phyloP scores from a whole-genome alignment of 2,113 vertebrate genomes.

The Spermophilus dauricus region DNA sequence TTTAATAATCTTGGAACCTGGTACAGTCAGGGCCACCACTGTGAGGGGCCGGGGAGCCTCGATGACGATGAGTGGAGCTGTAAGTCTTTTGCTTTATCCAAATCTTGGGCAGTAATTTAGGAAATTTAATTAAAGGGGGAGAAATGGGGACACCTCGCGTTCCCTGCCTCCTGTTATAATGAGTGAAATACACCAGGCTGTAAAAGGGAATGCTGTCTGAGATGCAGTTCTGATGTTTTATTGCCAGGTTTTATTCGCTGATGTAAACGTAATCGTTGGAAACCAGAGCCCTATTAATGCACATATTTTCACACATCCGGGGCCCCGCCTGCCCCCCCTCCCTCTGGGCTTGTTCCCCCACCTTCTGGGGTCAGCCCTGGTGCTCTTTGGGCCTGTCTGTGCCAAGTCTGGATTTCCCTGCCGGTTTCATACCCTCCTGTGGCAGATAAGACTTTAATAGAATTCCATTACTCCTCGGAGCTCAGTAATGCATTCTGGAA shows the following conservation, averaged over 20 bases:
- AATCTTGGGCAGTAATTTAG: constrained; percentile 84
- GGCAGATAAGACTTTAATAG: constrained; percentile 84
- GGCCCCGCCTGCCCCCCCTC: background rate
- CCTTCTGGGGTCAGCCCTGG: constrained; percentile 43
- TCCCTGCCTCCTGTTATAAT: constrained; percentile 77
- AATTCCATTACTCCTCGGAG: constrained; percentile 80
- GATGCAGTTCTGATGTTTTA: constrained; percentile 82
- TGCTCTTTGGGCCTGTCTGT: constrained; percentile 33
- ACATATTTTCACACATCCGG: constrained; percentile 80
- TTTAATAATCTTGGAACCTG: constrained; percentile 53
- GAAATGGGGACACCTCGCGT: constrained; percentile 74
- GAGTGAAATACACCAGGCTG: constrained; percentile 83
- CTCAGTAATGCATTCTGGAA: constrained; percentile 83
- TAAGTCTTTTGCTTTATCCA: constrained; percentile 84
- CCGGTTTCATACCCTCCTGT: constrained; percentile 69
- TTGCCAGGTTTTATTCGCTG: constrained; percentile 84
- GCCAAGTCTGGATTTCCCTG: constrained; percentile 47
- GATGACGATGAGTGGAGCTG: constrained; percentile 64
- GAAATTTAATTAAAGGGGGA: constrained; percentile 85
- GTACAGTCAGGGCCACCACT: background rate
- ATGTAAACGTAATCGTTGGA: constrained; percentile 81
- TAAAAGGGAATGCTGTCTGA: constrained; percentile 82
- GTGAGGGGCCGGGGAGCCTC: constrained; percentile 27
- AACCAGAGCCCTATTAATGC: constrained; percentile 80
- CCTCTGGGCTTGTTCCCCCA: background rate